A percentile compares a stretch with the other conserved stretches of the same genome.
Conservation (phyloP, 2,797 vertebrate genomes). For the Glyptemys insculpta region DNA sequence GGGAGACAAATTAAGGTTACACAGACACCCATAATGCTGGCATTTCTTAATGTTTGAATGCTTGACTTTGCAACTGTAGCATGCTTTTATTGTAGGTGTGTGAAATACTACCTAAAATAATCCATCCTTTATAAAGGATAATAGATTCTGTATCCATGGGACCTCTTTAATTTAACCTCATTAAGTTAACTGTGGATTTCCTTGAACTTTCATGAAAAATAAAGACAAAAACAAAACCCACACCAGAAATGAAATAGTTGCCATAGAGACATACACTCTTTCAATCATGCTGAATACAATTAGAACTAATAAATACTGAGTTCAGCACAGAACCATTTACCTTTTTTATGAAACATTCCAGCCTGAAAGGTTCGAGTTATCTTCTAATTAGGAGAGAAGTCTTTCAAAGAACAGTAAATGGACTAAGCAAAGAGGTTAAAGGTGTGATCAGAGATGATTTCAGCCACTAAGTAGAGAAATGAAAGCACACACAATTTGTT, state of each 20-base stretch:
- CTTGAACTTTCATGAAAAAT: slow-evolving; percentile 23
- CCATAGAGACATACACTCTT: slow-evolving; percentile 59
- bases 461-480: slow-evolving; percentile 32
- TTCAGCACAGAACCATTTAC: slow-evolving; percentile 51
- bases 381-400: slow-evolving; percentile 41
- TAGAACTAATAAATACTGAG: slow-evolving; percentile 73
- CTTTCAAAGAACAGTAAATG: slow-evolving; percentile 50
- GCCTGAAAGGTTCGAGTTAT: slow-evolving; percentile 45
- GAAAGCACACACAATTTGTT: neutral
- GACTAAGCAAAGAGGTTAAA: neutral
- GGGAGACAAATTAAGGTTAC: neutral
- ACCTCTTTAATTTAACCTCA: slow-evolving; percentile 30
- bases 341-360: slow-evolving; percentile 58
- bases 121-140: neutral
- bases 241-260: slow-evolving; percentile 47
- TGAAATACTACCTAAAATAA: neutral
- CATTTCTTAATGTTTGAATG: neutral
- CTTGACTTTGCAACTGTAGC: neutral
- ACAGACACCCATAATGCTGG: neutral
- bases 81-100: slow-evolving; percentile 14
- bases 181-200: neutral
- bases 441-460: slow-evolving; percentile 27
- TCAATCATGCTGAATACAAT: slow-evolving; percentile 47
- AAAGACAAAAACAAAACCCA: neutral
- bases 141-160: neutral